Conservation (phyloP, 30 jellyfish, hydroid and myxozoan species). For the Hydra vulgaris region DNA sequence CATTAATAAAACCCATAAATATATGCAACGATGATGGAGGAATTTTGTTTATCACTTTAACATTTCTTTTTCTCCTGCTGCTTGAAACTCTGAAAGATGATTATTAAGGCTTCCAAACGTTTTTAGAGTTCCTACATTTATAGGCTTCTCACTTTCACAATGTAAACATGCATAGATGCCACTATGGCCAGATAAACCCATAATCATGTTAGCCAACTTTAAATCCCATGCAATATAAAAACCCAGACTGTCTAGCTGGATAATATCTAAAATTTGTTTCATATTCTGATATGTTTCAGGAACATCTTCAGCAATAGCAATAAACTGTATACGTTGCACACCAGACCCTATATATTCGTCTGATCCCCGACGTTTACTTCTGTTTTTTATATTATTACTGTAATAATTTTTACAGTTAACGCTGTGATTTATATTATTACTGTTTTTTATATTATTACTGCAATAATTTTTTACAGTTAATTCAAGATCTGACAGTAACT, state of each 20-base stretch:
- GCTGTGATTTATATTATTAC: not conserved
- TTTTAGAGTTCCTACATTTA: not conserved
- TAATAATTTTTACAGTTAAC: not conserved
- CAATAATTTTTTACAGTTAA: not conserved
- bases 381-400: not conserved
- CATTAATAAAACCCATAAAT: not conserved
- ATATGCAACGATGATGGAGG: not conserved
- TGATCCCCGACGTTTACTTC: not conserved
- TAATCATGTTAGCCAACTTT: not conserved
- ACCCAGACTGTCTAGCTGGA: not conserved
- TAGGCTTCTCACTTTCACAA: not conserved
- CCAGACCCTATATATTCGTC: not conserved
- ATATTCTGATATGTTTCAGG: not conserved
- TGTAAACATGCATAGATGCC: not conserved
- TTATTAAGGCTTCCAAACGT: not conserved
- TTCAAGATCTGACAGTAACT: not conserved
- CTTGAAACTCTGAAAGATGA: not conserved
- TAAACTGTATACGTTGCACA: not conserved
- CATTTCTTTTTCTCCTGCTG: not conserved
- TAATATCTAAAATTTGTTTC: not conserved
- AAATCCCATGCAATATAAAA: not conserved
- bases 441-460: not conserved
- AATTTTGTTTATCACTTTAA: not conserved
- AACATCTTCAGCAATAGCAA: not conserved
- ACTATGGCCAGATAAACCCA: not conserved